Base-by-base conservation (phyloP, 2,113 vertebrate species). In the Heterotis niloticus region DNA sequence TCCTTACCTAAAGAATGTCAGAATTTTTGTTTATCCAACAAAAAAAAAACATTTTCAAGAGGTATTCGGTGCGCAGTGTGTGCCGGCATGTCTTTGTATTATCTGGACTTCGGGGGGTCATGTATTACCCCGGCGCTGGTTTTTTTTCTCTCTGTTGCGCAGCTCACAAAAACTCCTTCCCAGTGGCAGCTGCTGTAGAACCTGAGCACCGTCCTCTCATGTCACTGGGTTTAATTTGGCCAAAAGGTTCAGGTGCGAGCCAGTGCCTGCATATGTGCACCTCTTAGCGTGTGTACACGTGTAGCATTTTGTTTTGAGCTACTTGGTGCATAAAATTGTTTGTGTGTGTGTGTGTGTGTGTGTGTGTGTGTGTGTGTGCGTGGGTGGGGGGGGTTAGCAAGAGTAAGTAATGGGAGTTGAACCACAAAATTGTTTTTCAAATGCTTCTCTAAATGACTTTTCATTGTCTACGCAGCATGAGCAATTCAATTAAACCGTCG, bases 401-500 rank as follows among this genome's bases (percentile, higher is more conserved):
- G 82, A 80, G 78, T 77, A 64, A 51, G 68, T 82, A 83, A 82
- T 83, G 77, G 67, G 29, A 84, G 82, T 84, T 83, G 84, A 81
- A 83, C 78, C 75, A 81, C 81, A 84, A 84, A 80, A 78, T 83
- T 66, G 70, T 72, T 85, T 83, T 84, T 76, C 78, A 60, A 74
- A 79, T 73, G 73, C 44, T 64, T 71, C 18, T 74, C 59, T 79
- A 79, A 74, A 66, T 29, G 52, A 44, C 73, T 80, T 83, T 82
- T 80, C 72, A 79, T 70, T 81, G 79, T 78, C 77, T 78, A 72
- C 78, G 44, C 79, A 85, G 86, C 82, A 73, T 82, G 80, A 81
- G 81, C 78, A 78, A 76, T 86, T 83, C 67, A 81, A 81, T 86
- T 81, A 81, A 83, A 83, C 83, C 82, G 80, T 78, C 84, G 26